Evolutionary conservation across 2,888 invertebrate genomes (phyloP), one percentile per base, ranked within the genome.

Genomic region (Acheta domesticus): DNA sequence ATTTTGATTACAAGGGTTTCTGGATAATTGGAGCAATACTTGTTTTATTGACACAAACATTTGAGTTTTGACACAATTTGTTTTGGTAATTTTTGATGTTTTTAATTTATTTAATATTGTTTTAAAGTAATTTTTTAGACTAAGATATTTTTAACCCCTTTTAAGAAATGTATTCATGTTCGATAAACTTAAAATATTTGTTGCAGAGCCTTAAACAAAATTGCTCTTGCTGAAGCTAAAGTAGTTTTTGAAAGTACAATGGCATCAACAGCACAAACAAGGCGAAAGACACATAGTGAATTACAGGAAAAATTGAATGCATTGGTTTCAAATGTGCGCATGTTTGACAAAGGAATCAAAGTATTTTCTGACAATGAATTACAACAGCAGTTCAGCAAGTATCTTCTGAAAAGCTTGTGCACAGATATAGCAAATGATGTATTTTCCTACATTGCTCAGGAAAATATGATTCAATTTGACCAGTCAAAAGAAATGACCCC

Each of bases 231-330:
- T 84, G 88, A 91, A 80, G 95, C 96, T 12, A 92, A 94, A 84
- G 91, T 92, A 82, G 88, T 94, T 74, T 93, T 93, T 80, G 92
- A 94, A 83, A 92, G 93, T 81, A 90, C 93, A 21, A 88, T 94
- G n/a, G 91, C 93, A 83, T 91, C 92, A 85, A 90, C 91, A 14
- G 92, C 91, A 82, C 91, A 91, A 82, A 89, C 87, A 84, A 88
- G 94, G 82, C 91, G 95, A 83, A 94, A 94, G 86, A 93, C 93
- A 1, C 94, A 95, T 86, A 92, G 93, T 8, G 93, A 94, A 80
- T 88, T 95, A 73, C 94, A 96, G 87, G 95, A 96, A 83, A 94
- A 93, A 85, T 88, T 97, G 4, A 94, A 95, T 85, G 90, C 92
- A 78, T 87, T 95, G 78, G 87, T 93, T 14, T 91, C 91, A 82